Conservation (phyloP, 2,888 invertebrate genomes). For the Noctua pronuba region DNA sequence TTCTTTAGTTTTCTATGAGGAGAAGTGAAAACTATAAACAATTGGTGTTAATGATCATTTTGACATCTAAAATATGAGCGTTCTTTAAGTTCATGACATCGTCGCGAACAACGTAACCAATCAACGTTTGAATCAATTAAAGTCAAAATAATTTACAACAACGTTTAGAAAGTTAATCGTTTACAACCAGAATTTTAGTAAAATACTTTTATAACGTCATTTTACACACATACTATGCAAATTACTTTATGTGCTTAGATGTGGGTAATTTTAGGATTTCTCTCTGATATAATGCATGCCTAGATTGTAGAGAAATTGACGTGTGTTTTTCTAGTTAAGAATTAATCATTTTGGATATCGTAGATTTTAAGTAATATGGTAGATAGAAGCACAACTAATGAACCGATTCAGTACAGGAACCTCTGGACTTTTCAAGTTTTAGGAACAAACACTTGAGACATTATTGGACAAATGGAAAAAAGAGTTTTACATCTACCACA, state of each 20-base stretch:
- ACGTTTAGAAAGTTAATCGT: constrained; percentile 56
- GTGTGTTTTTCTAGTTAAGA: background rate
- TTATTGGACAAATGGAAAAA: background rate
- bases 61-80: background rate
- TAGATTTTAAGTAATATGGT: background rate
- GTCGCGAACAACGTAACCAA: constrained; percentile 15
- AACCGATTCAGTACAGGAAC: background rate
- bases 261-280: constrained; percentile 38
- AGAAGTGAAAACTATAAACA: constrained; percentile 4
- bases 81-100: constrained; percentile 8
- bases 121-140: constrained; percentile 40
- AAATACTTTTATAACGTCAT: constrained; percentile 42
- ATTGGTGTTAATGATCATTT: constrained; percentile 20
- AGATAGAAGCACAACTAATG: background rate
- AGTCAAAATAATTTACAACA: constrained; percentile 44
- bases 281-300: constrained; percentile 23
- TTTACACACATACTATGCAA: constrained; percentile 38
- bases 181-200: constrained; percentile 29
- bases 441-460: background rate
- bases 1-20: constrained; percentile 10
- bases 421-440: background rate
- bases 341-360: background rate
- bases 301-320: constrained; percentile 14
- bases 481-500: background rate
- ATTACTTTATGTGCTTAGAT: constrained; percentile 15